Evolutionary conservation across 2,888 invertebrate genomes (phyloP).

Genomic region (Smittia aterrima): DNA sequence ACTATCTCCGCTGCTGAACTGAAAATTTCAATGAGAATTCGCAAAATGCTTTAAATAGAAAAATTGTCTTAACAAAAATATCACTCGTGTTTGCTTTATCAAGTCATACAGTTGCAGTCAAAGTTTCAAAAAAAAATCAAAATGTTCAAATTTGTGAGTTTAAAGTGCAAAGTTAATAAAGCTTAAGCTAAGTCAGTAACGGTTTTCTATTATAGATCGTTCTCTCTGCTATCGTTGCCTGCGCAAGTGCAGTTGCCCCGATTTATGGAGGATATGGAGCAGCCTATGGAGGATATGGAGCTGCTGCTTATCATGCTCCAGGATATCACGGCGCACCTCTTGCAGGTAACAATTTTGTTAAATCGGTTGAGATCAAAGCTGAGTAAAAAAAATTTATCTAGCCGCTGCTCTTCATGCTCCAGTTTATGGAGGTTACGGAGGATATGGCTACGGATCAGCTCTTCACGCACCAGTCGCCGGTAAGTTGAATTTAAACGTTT

Average conservation of each 20-base stretch:
- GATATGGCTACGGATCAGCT: background rate
- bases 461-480: background rate
- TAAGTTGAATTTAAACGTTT: background rate
- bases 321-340: background rate
- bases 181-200: background rate
- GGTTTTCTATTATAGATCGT: conserved; percentile 21
- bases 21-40: background rate
- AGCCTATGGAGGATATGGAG: background rate
- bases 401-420: background rate
- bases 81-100: conserved; percentile 24
- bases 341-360: background rate
- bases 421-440: background rate
- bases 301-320: background rate
- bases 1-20: background rate
- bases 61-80: conserved; percentile 26
- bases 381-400: background rate
- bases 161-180: background rate
- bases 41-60: conserved; percentile 35
- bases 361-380: background rate
- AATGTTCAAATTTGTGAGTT: conserved; percentile 40
- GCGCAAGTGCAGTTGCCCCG: conserved; percentile 20
- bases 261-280: background rate
- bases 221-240: conserved; percentile 38
- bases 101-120: conserved; percentile 10
- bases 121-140: conserved; percentile 25